Percentiles rank a stretch among this genome's conserved stretches.
Evolutionary conservation across 1,140 invertebrate species (phyloP).

Genomic region (Drosophila eugracilis): DNA sequence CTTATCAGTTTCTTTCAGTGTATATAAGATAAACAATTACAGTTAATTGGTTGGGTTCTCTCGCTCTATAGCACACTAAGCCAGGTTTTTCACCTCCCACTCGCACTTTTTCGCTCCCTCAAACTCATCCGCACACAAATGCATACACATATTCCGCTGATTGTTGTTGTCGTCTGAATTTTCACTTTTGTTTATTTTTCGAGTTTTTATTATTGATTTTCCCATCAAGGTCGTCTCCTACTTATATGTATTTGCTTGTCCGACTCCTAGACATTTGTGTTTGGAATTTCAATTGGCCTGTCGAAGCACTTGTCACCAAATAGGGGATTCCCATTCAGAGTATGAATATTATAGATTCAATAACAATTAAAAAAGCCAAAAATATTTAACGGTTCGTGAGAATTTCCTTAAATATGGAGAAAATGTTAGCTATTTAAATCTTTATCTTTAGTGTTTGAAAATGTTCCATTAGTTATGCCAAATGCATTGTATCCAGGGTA

Average conservation of each 20-base stretch:
- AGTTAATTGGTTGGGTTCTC: conserved; percentile 10
- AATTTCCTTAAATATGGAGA: not conserved
- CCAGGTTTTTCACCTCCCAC: conserved; percentile 3
- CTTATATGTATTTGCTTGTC: conserved; percentile 12
- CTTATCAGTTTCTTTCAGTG: conserved; percentile 37
- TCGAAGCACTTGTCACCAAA: conserved; percentile 5
- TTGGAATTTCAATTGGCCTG: conserved; percentile 28
- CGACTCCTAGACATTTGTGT: conserved; percentile 4
- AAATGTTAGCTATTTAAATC: too few relatives aligned
- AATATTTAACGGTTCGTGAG: not conserved
- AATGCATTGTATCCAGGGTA: too few relatives aligned
- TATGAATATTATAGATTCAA: conserved; percentile 9
- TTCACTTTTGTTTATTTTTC: conserved; percentile 56
- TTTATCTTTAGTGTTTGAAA: too few relatives aligned
- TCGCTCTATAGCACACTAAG: conserved; percentile 1
- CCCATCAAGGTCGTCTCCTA: conserved; percentile 50
- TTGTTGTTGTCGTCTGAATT: conserved; percentile 22
- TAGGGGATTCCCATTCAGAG: conserved; percentile 2
- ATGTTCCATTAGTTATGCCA: not conserved
- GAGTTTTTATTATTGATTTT: conserved; percentile 66
- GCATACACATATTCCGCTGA: conserved; percentile 20
- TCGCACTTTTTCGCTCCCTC: not conserved
- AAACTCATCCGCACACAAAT: conserved; percentile 3
- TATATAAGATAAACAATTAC: not conserved
- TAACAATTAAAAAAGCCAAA: not conserved